Evolutionary conservation across 2,797 vertebrate species (phyloP), one percentile per base, ranked within the genome.

Genomic region (Macroramphosus scolopax): DNA sequence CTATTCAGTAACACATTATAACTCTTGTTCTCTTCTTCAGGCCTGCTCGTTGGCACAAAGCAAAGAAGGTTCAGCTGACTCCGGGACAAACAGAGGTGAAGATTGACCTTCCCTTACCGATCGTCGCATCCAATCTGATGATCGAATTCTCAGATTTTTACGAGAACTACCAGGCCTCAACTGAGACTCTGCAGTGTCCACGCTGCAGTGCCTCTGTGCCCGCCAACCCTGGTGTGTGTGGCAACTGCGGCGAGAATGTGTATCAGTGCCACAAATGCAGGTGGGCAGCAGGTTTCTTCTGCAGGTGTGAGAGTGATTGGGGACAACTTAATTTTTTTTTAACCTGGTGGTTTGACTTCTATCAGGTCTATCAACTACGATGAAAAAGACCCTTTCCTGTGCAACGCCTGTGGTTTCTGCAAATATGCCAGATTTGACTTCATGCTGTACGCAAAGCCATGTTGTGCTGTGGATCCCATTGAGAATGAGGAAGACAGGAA

Each of bases 261-360:
- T 99, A 98, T 75, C 97, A 99, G 87, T 99, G 97, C 73, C 97
- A 98, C 89, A 98, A 98, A 57, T 98, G 97, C 94, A 93, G 97
- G 96, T 96, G 31, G 70, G 71, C 6, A 6, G 8, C 5, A 7
- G 5, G n/a, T 58, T 51, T 63, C 10, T 8, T 47, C 20, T 41
- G 13, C 1, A 16, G 4, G 10, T 48, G 8, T 31, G 8, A 3
- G 40, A 44, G 26, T 29, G 4, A 14, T 14, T 33, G 2, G n/a
- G 36, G 2, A 20, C 12, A 16, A 24, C 3, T 42, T 5, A 1
- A 7, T 51, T 45, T 14, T 26, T 14, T 50, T 36, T 66, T 28
- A 16, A 52, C 24, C 10, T 17, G 1, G 0, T 48, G n/a, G 3
- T 0, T 47, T 37, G 1, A 54, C 14, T 32, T 12, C 36, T 46